These are phyloP conservation scores for Eudasyphora cyanicolor DNA, from an alignment of 2,888 invertebrate species.

Conservation along the genomic window DNA sequence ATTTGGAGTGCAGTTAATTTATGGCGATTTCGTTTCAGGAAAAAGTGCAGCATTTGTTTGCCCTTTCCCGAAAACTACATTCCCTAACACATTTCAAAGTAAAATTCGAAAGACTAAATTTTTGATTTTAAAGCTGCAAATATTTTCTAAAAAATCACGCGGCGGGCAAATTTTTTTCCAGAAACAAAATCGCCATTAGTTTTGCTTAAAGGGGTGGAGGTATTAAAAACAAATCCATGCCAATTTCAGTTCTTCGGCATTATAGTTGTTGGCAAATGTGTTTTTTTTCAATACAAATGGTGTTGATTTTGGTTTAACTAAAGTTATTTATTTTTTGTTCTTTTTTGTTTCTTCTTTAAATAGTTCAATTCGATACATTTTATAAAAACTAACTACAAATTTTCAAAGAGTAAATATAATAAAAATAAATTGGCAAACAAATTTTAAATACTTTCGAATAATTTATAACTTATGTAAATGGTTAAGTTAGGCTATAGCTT, in stretches of 20 bases:
- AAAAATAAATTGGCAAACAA: not conserved
- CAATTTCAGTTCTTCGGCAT: not conserved
- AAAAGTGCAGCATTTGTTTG: too few species aligned
- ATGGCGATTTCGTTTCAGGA: too few species aligned
- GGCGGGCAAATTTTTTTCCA: too few species aligned
- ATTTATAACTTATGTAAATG: not conserved
- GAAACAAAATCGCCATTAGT: too few species aligned
- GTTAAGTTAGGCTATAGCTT: not conserved
- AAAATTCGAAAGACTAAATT: too few species aligned
- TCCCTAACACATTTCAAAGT: too few species aligned
- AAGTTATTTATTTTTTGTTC: not conserved
- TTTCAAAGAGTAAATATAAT: not conserved
- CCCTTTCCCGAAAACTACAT: too few species aligned
- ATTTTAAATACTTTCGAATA: not conserved
- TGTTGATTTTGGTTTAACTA: not conserved
- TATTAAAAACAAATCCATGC: not conserved
- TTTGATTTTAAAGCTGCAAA: too few species aligned
- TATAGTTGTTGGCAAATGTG: not conserved
- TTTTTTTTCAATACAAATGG: not conserved
- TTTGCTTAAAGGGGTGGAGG: not conserved
- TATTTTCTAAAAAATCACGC: not conserved
- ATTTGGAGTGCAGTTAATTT: not conserved
- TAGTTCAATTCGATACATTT: too few species aligned
- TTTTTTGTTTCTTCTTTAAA: too few species aligned
- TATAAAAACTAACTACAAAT: conserved; percentile 1